Evolutionary conservation across 2,113 vertebrate genomes (phyloP).

Genomic region (Eidolon helvum): DNA sequence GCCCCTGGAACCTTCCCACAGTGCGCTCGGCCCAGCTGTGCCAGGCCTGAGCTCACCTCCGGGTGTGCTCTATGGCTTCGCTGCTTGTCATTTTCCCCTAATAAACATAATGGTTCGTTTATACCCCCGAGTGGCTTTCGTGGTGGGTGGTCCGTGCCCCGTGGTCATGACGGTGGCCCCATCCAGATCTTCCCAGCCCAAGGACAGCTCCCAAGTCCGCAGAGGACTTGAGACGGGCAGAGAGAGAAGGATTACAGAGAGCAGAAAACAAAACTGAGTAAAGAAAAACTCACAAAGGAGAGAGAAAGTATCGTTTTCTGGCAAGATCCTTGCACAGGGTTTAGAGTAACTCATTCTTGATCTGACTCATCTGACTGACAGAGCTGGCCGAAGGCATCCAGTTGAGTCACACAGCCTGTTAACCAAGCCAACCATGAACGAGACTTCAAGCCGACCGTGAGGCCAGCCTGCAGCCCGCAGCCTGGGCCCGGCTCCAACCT

Average conservation of each 20-base stretch:
- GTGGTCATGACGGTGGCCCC: background rate
- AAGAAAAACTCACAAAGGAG: background rate
- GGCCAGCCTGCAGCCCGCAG: background rate
- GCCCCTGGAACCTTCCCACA: background rate
- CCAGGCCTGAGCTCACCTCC: background rate
- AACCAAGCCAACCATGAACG: background rate
- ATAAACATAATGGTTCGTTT: background rate
- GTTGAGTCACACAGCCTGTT: background rate
- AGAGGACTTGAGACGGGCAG: background rate
- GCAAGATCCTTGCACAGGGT: background rate
- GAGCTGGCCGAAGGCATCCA: background rate
- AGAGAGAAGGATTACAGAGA: background rate
- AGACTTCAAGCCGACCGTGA: background rate
- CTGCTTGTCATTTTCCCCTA: no score
- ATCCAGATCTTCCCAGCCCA: background rate
- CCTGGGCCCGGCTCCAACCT: background rate
- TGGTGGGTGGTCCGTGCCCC: background rate
- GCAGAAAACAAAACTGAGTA: background rate
- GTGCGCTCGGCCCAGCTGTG: background rate
- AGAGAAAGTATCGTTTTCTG: background rate
- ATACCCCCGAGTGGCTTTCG: no score
- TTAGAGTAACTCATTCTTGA: background rate
- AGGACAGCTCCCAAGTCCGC: background rate
- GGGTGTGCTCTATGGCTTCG: background rate
- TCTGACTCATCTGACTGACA: background rate